phyloP scores from a whole-genome alignment of 1,140 invertebrate species.

The Solenopsis fugax region DNA sequence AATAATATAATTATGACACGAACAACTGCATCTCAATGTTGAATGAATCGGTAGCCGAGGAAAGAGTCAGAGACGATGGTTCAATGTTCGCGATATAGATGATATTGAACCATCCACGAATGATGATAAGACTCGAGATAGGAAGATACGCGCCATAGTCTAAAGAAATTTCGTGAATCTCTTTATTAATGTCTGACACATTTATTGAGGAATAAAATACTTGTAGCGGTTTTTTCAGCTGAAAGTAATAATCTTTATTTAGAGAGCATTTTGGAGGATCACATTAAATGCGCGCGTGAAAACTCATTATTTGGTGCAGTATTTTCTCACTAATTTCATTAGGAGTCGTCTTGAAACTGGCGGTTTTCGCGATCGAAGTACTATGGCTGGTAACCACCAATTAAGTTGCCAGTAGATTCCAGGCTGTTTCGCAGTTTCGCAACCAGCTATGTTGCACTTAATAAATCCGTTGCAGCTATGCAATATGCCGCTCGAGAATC shows the following conservation, averaged over 20 bases:
- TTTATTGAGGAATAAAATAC: conserved; percentile 55
- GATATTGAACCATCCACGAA: not conserved
- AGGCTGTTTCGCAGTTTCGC: conserved; percentile 49
- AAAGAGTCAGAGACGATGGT: not conserved
- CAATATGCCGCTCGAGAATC: not conserved
- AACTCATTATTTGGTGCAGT: conserved; percentile 42
- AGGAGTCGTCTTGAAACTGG: conserved; percentile 8
- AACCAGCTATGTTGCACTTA: conserved; percentile 24
- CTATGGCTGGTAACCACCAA: conserved; percentile 34
- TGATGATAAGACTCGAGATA: not conserved
- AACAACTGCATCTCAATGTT: not conserved
- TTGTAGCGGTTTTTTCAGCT: not conserved
- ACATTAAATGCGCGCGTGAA: conserved; percentile 8
- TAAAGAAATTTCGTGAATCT: not conserved
- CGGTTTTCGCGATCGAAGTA: conserved; percentile 16
- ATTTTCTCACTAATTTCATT: conserved; percentile 57
- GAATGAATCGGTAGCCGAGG: not conserved
- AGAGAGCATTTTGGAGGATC: not conserved
- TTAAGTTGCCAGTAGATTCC: conserved; percentile 66
- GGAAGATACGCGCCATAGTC: not conserved
- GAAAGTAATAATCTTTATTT: conserved; percentile 37
- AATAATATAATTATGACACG: not conserved
- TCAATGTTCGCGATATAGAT: conserved; percentile 17
- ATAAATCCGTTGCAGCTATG: conserved; percentile 58
- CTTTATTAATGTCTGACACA: not conserved